Base-by-base conservation (phyloP, 1,140 invertebrate species). In the Pachypeltis micranthus region DNA sequence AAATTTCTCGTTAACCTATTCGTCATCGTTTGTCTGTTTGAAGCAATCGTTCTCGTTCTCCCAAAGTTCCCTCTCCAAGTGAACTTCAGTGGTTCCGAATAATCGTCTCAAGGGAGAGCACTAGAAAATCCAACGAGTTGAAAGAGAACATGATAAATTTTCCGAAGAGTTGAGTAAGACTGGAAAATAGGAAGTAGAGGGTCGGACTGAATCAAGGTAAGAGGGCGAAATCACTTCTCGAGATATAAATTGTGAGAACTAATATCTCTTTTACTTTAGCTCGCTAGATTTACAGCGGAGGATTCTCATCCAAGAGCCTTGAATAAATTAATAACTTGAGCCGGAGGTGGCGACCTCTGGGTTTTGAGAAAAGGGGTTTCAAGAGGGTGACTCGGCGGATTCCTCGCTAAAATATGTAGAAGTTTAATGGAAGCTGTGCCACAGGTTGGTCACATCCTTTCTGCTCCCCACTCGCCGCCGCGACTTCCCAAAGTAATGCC, bases 271-370 rank as follows among this genome's bases (percentile, higher is more conserved):
- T 51, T 51, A 10, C 47, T 51, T 51, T 21, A 51, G 21, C 47
- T 10, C 10, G 4, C 10, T 16, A 16, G 47, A 51, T 51, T 51
- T 51, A 51, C 47, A 51, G 4, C 10, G n/a, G 7, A 21, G 47
- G 47, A 51, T 51, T 51, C 47, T 51, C 47, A 51, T 51, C 47
- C 47, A 16, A 21, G 23, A 51, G 47, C 47, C 21, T 21, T 51
- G 47, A 51, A 51, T 51, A 51, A 51, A 51, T 51, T 51, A 51
- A 51, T 51, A 51, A 51, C 47, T 21, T 14, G 47, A 51, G 47
- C 47, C 47, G 47, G 47, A 51, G 47, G 47, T 51, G 47, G 47
- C 19, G 47, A 51, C 19, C 47, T n/a, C n/a, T 14, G 23, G 47
- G 21, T 51, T 51, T 21, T 51, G 47, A 51, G 47, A 51, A 14